Base-by-base conservation (phyloP, 1,140 invertebrate genomes). In the Zaprionus nigranus region DNA sequence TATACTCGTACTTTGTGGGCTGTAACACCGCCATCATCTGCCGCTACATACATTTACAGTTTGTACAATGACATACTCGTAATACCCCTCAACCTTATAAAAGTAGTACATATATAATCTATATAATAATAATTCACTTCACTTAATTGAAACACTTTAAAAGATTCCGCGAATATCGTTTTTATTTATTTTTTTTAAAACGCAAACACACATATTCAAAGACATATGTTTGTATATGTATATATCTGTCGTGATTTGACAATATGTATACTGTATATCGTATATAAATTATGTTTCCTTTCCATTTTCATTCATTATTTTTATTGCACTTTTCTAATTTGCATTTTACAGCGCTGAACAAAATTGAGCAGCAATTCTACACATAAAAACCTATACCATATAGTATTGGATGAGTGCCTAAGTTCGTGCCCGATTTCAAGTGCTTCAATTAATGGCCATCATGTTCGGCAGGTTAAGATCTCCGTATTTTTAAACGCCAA, bases 241-340 rank as follows among this genome's bases (percentile, higher is more conserved):
- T 59, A 69, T 67, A 79, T 49, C 62, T 58, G 73, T 75, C 77
- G 66, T 56, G 56, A 58, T 63, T 28, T 60, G 57, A 58, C 79
- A 80, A 13, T 49, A 26, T 13, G 49, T 34, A 13, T 67, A 46
- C 59, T 72, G 63, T 77, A 63, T 78, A 64, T 60, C 58, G 60
- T 74, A 71, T 78, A 76, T 78, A 82, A 78, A 74, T 70, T 62
- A 58, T 56, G 40, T 77, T 57, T 49, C 7, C 20, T 0, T 62
- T 73, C 63, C 68, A 76, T 64, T 70, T 57, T 64, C 30, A 38
- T 64, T 40, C 57, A 51, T 54, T 34, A 34, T 34, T 34, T 30
- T 51, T 76, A 84, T 79, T 80, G 66, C 80, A 80, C 83, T 34
- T 69, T 40, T 49, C 17, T 46, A 30, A 46, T 28, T 56, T 36